Evolutionary conservation across 2,888 invertebrate species (phyloP), one percentile per base, ranked within the genome.

Genomic region (Eurytoma californica): DNA sequence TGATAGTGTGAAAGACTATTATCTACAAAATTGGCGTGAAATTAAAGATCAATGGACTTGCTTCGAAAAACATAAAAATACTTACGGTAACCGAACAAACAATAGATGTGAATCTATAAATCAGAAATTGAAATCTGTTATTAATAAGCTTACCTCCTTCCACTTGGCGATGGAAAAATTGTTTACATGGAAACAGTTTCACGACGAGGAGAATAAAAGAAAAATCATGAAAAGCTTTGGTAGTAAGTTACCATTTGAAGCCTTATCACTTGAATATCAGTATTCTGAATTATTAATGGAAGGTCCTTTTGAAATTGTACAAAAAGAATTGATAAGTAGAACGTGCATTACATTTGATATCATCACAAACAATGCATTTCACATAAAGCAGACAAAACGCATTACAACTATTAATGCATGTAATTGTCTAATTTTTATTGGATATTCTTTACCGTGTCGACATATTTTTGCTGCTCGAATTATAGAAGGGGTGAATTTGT

Each of bases 371-470:
- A 68, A 55, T 5, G 2, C 18, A 24, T 30, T n/a, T 53, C 55
- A 28, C 30, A 68, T 14, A 16, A 55, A 57, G 24, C 16, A 13
- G 28, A 30, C 16, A 53, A n/a, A 69, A 55, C 2, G 57, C 30
- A 14, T 39, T 3, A 16, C 3, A 69, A 18, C 1, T 39, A 4
- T 30, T 30, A 13, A 57, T 3, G n/a, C 69, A 13, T 55, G 28
- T n/a, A 14, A 57, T 16, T 39, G n/a, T n/a, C n/a, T n/a, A n/a
- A n/a, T n/a, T n/a, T n/a, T n/a, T n/a, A n/a, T n/a, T n/a, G n/a
- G n/a, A n/a, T n/a, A n/a, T n/a, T n/a, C n/a, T n/a, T n/a, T 69
- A 12, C 69, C 69, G 47, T 69, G 69, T n/a, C 28, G 69, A 0
- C 69, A 69, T 16, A 57, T 69, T 12, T 69, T 69, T 69, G n/a